Percentiles rank a stretch among this genome's conserved stretches.
phyloP scores from a whole-genome alignment of 92 coral and sea anemone genomes.

The Metridium senile region DNA sequence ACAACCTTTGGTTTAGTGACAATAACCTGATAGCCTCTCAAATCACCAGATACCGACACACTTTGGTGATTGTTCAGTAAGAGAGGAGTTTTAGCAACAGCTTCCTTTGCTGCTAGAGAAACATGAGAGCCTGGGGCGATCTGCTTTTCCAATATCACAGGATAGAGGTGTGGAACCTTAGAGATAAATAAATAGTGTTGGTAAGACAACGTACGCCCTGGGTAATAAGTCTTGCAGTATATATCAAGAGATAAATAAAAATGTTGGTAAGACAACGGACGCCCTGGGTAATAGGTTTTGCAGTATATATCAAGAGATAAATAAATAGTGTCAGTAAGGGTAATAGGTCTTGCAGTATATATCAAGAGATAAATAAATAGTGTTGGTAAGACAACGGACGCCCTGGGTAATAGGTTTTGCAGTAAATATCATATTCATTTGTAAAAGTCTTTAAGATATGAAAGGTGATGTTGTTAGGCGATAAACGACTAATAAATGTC shows the following conservation, averaged over 20 bases:
- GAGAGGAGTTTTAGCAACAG: constrained; percentile 46
- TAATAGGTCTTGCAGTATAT: too few relatives aligned
- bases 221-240: too few relatives aligned
- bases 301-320: too few relatives aligned
- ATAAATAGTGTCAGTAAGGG: neutral
- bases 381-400: neutral
- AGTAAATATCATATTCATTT: too few relatives aligned
- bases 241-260: neutral
- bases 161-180: constrained; percentile 52
- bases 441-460: too few relatives aligned
- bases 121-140: constrained; percentile 42
- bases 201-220: neutral
- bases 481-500: neutral
- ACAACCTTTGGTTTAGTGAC: constrained; percentile 39
- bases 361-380: neutral
- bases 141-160: constrained; percentile 53
- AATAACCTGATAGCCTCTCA: constrained; percentile 50
- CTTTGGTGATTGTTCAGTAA: constrained; percentile 64
- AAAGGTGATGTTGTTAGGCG: too few relatives aligned
- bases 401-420: too few relatives aligned
- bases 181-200: neutral
- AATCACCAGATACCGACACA: constrained; percentile 56
- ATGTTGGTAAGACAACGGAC: neutral
- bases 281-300: too few relatives aligned
- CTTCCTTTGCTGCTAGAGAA: constrained; percentile 66